Percentiles rank a stretch among this genome's conserved stretches.
These are phyloP conservation scores for Pachypanchax playfairii DNA, from an alignment of 2,113 vertebrate species.

Conservation along the genomic window DNA sequence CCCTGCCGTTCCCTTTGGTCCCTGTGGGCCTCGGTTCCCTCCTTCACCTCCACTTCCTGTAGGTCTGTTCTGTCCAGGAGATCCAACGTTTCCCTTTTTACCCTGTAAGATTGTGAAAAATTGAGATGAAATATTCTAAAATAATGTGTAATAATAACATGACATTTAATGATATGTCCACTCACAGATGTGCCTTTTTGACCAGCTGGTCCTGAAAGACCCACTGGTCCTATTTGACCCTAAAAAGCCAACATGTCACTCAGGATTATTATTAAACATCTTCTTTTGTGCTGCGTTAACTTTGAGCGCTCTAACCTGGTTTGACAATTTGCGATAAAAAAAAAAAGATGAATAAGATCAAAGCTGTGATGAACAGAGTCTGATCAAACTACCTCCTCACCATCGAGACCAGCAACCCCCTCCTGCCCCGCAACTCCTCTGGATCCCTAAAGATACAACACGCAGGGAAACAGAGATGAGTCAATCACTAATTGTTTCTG, in stretches of 20 bases:
- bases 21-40: slow-evolving; percentile 64
- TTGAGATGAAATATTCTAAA: not conserved
- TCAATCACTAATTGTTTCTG: not conserved
- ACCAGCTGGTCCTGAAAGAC: slow-evolving; percentile 58
- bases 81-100: slow-evolving; percentile 67
- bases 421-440: slow-evolving; percentile 64
- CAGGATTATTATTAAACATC: not conserved
- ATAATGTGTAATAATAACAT: not conserved
- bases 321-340: not conserved
- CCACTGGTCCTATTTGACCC: slow-evolving; percentile 68
- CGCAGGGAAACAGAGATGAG: not conserved
- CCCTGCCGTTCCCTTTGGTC: slow-evolving; percentile 64
- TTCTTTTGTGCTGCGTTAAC: too few relatives aligned
- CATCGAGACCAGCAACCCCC: slow-evolving; percentile 79
- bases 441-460: slow-evolving; percentile 67
- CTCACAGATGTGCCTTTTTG: slow-evolving; percentile 72
- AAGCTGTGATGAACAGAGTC: slow-evolving; percentile 54
- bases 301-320: not conserved
- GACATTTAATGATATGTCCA: slow-evolving; percentile 13
- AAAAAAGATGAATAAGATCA: not conserved
- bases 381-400: slow-evolving; percentile 84
- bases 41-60: slow-evolving; percentile 68
- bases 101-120: slow-evolving; percentile 60
- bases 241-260: slow-evolving; percentile 56
- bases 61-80: slow-evolving; percentile 53